Percentiles rank a stretch among this genome's conserved stretches.
Evolutionary conservation across 2,888 invertebrate species (phyloP).

Genomic region (Lathronympha strigana): DNA sequence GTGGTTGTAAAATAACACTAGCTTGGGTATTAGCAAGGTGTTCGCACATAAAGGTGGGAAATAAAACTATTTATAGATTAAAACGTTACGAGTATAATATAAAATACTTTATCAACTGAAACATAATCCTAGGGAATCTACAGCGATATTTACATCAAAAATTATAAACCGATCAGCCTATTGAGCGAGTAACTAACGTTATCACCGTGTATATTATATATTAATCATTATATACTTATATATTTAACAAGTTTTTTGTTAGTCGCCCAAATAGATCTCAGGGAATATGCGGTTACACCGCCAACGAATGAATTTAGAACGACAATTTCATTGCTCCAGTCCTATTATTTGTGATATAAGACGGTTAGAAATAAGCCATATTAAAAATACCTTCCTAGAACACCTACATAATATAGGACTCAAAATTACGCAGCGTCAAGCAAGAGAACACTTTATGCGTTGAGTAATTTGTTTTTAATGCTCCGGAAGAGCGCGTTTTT

Average conservation of each 20-base stretch:
- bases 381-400: too few relatives aligned
- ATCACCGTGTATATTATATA: constrained; percentile 41
- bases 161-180: constrained; percentile 68
- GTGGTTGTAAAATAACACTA: too few relatives aligned
- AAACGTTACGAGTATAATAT: constrained; percentile 77
- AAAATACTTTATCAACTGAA: constrained; percentile 82
- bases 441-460: too few relatives aligned
- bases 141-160: constrained; percentile 76
- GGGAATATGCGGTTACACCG: constrained; percentile 29
- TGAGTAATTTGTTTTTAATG: too few relatives aligned
- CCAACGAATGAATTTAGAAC: constrained; percentile 21
- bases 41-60: constrained; percentile 49
- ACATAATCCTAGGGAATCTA: constrained; percentile 80
- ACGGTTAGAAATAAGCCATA: not conserved
- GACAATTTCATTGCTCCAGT: constrained; percentile 37
- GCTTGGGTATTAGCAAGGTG: too few relatives aligned
- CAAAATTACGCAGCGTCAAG: too few relatives aligned
- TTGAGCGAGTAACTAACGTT: constrained; percentile 57
- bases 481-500: too few relatives aligned
- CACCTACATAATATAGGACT: too few relatives aligned
- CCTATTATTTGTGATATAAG: constrained; percentile 35
- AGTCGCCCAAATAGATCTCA: constrained; percentile 38
- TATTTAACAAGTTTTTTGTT: constrained; percentile 28
- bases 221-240: constrained; percentile 36
- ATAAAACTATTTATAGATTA: constrained; percentile 59